Evolutionary conservation across 2,888 invertebrate genomes (phyloP).

Genomic region (Dryomyza anilis): DNA sequence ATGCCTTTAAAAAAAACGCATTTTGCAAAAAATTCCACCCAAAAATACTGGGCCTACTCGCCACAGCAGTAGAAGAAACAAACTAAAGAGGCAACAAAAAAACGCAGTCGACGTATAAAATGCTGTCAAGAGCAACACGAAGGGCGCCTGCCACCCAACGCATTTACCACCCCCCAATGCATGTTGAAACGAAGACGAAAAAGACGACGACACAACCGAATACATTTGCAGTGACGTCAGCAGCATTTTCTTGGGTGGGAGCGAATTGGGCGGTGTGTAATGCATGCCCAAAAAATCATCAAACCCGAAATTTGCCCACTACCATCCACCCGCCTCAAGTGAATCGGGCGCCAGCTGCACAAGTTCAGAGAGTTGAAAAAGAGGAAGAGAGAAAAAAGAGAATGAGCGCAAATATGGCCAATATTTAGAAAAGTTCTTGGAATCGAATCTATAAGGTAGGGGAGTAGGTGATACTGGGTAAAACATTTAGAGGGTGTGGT

Average conservation of each 20-base stretch:
- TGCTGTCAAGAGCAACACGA: no score
- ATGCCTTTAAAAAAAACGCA: constrained; percentile 6
- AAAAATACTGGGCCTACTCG: no score
- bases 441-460: neutral
- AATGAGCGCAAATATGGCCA: neutral
- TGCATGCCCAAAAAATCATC: neutral
- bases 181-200: no score
- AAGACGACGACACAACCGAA: no score
- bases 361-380: neutral
- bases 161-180: no score
- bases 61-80: no score
- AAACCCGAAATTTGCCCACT: neutral
- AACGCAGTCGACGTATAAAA: no score
- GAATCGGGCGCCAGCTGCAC: neutral
- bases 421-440: neutral
- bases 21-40: constrained; percentile 2
- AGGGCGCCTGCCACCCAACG: no score
- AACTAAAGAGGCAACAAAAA: no score
- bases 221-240: constrained; percentile 5
- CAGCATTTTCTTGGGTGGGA: neutral
- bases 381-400: neutral
- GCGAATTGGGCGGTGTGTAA: no score
- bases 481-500: no score
- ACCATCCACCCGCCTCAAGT: neutral
- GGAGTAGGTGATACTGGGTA: neutral